Evolutionary conservation across 30 jellyfish, hydroid and myxozoan species (phyloP), one percentile per base, ranked within the genome.

Genomic region (Chrysaora quinquecirrha): DNA sequence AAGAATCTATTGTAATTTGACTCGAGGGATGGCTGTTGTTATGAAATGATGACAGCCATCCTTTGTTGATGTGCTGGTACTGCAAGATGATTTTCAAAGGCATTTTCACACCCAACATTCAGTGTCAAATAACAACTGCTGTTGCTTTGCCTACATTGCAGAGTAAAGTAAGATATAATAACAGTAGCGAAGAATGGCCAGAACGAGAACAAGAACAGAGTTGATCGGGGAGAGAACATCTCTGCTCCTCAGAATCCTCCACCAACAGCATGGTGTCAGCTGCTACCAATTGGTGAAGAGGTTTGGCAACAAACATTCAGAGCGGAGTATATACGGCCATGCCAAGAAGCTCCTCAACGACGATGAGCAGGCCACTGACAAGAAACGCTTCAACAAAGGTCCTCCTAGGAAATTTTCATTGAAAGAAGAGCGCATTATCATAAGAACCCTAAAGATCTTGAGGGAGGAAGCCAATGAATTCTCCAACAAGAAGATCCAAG

Each of bases 291-390:
- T 43, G 58, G 58, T 43, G 58, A 43, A 43, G 58, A 43, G 58
- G 58, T 43, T 43, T 16, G 58, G 58, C 12, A 43, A 43, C 58
- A 43, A 43, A 43, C 16, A 43, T 16, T 43, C 58, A 43, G 58
- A 43, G 58, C 58, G 16, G 58, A 43, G 58, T 43, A 43, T 43
- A 43, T 43, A 43, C 58, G 12, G 16, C 58, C 58, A 43, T 16
- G 58, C 58, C 58, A 43, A 43, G 58, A 43, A 43, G 58, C 58
- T 16, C 58, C 58, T 43, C 58, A 16, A 16, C 16, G 58, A 9
- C 16, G 58, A 43, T 43, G 58, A 43, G 58, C 58, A 43, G 58
- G 58, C 58, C 58, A 43, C 58, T 43, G 58, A 43, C 58, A 43
- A 16, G 16, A 43, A 16, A 43, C 58, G 58, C 58, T 43, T 43